phyloP scores from a whole-genome alignment of 2,797 vertebrate genomes.

The Coluber constrictor region DNA sequence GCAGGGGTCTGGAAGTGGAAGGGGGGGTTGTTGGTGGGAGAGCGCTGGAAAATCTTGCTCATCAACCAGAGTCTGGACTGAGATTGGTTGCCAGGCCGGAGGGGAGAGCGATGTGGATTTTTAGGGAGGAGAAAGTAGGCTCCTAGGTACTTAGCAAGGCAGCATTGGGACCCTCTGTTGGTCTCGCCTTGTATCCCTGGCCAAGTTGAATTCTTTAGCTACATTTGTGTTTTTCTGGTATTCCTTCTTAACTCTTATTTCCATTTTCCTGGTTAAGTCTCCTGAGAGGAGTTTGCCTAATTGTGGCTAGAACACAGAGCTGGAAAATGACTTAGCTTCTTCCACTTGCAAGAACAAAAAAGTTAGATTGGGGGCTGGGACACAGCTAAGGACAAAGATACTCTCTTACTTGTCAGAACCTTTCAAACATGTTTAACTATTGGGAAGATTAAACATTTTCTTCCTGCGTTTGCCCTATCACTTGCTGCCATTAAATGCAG shows the following conservation, averaged over 20 bases:
- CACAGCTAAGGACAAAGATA: neutral
- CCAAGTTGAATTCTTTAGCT: neutral
- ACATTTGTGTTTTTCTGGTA: neutral
- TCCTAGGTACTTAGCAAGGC: neutral
- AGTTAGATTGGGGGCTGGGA: neutral
- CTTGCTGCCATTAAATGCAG: neutral
- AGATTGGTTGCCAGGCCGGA: neutral
- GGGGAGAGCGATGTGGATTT: neutral
- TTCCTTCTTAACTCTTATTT: neutral
- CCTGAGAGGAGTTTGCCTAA: neutral
- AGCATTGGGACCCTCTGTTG: neutral
- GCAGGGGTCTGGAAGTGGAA: neutral
- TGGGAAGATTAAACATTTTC: neutral
- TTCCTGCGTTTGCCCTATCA: neutral
- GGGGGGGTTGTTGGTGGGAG: neutral
- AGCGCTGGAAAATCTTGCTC: conserved; percentile 26
- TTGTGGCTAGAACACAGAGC: neutral
- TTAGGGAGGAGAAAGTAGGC: neutral
- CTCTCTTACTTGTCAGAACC: neutral
- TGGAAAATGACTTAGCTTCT: neutral
- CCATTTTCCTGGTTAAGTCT: neutral
- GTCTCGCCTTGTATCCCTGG: neutral
- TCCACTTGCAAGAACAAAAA: neutral
- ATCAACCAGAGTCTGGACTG: conserved; percentile 8
- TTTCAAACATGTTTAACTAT: neutral